Evolutionary conservation across 2,113 vertebrate species (phyloP), one percentile per base, ranked within the genome.

Genomic region (Anolis carolinensis): DNA sequence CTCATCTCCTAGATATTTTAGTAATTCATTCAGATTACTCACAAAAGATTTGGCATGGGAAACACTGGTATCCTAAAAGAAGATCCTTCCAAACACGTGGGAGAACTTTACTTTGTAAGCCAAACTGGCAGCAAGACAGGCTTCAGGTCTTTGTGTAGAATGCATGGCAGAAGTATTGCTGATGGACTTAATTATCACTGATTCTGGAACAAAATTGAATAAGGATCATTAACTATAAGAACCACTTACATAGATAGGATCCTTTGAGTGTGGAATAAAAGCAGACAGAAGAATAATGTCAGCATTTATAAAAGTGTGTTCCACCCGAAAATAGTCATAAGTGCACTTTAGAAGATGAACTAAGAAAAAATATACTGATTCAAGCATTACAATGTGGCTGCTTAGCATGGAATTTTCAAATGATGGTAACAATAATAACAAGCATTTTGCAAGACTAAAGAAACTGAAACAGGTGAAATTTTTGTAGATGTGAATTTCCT

Each of bases 1-100:
- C 55, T 83, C 20, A 75, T n/a, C 10, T 48, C 48, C 72, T 75
- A 21, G 34, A 84, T 44, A 44, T 44, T 44, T 44, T 44, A 44
- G 39, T 44, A 44, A 44, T 13, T 13, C 14, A 59, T 59, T 59
- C 14, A 59, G 55, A 59, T 59, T 59, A 18, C 55, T 59, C 18
- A 86, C 79, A 83, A 18, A 63, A 88, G 50, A 10, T 73, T 80
- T 44, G 4, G 79, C 83, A 89, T 44, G 0, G 50, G 77, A 90
- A 83, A 71, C 74, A 70, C n/a, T 87, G 73, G 52, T 77, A 90
- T 59, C 32, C 5, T 72, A 90, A 88, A 81, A 72, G 65, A 7
- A 87, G 88, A 81, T 63, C 6, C 73, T 23, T 75, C 52, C 79
- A 71, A 21, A 62, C 23, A 1, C 78, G 62, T 27, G 34, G 20